phyloP scores from a whole-genome alignment of 2,888 invertebrate species.

The Tenthredo mesomela region DNA sequence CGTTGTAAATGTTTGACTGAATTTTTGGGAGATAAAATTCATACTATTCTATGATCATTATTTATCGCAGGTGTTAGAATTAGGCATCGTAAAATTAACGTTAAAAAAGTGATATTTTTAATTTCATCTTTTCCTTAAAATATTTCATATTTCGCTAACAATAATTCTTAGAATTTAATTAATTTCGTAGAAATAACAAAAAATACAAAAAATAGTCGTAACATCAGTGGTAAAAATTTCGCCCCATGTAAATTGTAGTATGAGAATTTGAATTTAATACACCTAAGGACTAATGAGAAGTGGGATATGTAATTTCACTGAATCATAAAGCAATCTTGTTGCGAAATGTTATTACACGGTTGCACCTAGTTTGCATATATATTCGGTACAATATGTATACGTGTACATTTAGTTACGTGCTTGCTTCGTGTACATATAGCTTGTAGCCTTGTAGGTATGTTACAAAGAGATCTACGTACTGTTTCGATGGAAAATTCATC shows the following conservation, averaged over 20 bases:
- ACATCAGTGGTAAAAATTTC: neutral
- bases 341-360: constrained; percentile 37
- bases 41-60: neutral
- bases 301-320: constrained; percentile 5
- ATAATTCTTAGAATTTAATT: too few relatives aligned
- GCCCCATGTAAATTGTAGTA: neutral
- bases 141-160: neutral
- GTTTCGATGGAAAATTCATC: constrained; percentile 48
- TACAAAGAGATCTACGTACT: neutral
- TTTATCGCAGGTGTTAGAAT: neutral
- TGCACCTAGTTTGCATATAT: neutral
- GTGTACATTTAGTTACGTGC: neutral
- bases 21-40: neutral
- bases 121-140: neutral
- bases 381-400: neutral
- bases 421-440: neutral
- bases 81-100: neutral
- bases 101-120: neutral
- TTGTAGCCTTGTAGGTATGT: neutral
- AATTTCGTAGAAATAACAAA: too few relatives aligned
- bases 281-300: neutral
- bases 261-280: constrained; percentile 12
- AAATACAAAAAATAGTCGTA: too few relatives aligned
- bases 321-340: constrained; percentile 33
- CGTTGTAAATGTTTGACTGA: neutral